Percentiles rank a stretch among this genome's conserved stretches.
Evolutionary conservation across 2,888 invertebrate genomes (phyloP).

Genomic region (Archips crataeganus): DNA sequence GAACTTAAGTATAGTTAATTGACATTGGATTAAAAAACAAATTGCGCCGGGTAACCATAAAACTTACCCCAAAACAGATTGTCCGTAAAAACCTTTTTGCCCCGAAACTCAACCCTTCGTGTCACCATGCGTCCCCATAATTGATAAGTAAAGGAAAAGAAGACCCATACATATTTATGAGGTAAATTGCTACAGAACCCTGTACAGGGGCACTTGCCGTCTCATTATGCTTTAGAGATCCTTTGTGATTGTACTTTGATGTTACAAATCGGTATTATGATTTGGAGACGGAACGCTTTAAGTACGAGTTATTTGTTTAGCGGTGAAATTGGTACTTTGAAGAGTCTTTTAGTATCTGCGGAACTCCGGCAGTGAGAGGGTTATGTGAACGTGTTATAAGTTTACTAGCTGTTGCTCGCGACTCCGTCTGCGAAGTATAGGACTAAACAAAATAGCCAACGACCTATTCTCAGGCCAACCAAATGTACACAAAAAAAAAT

Average conservation of each 20-base stretch:
- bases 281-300: slow-evolving; percentile 31
- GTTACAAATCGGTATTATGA: slow-evolving; percentile 57
- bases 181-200: slow-evolving; percentile 82
- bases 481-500: too few species aligned
- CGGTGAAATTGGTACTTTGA: background rate
- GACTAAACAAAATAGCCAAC: too few species aligned
- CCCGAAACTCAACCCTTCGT: slow-evolving; percentile 55
- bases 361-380: background rate
- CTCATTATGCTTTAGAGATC: slow-evolving; percentile 83
- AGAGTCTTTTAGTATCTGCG: background rate
- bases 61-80: slow-evolving; percentile 30
- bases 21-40: background rate
- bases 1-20: too few species aligned
- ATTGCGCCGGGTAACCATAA: background rate
- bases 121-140: slow-evolving; percentile 82
- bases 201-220: slow-evolving; percentile 82
- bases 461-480: too few species aligned
- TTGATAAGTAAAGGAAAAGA: slow-evolving; percentile 86
- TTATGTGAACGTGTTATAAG: background rate
- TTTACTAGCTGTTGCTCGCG: background rate
- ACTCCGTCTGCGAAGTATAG: too few species aligned
- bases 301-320: slow-evolving; percentile 15
- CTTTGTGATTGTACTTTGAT: slow-evolving; percentile 83
- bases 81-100: slow-evolving; percentile 25
- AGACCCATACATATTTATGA: slow-evolving; percentile 85